Conservation (phyloP, 2,888 invertebrate species). For the Cancer borealis region DNA sequence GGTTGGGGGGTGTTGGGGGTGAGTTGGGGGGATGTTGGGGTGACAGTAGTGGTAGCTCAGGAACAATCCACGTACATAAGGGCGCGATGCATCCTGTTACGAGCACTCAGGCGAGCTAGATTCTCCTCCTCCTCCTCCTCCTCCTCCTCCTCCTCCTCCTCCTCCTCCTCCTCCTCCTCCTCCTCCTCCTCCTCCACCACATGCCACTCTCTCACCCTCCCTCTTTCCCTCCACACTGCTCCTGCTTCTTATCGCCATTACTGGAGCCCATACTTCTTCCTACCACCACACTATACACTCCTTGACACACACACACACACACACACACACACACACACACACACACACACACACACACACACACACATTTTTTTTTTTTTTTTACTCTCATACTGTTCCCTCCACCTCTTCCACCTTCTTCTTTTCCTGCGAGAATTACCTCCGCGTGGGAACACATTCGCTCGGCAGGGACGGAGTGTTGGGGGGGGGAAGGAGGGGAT, state of each 20-base stretch:
- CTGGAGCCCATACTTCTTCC: neutral
- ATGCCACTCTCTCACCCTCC: neutral
- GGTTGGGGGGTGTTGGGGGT: neutral
- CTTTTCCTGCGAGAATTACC: neutral
- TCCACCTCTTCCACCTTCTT: neutral
- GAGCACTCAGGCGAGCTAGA: neutral
- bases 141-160: neutral
- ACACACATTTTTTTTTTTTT: neutral
- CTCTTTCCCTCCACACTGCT: neutral
- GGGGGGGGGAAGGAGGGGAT: neutral
- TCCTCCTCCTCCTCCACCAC: neutral
- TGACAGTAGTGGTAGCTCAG: neutral
- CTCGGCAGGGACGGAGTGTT: neutral
- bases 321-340: neutral
- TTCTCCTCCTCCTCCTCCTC: neutral
- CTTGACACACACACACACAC: neutral
- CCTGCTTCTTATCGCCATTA: slow-evolving; percentile 38
- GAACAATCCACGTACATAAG: neutral
- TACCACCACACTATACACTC: neutral
- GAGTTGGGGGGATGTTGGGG: neutral
- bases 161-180: neutral
- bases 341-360: neutral
- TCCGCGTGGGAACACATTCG: slow-evolving; percentile 39
- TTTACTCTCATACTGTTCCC: neutral
- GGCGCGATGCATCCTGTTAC: slow-evolving; percentile 8